Evolutionary conservation across 2,113 vertebrate genomes (phyloP).

Genomic region (Lagopus muta): DNA sequence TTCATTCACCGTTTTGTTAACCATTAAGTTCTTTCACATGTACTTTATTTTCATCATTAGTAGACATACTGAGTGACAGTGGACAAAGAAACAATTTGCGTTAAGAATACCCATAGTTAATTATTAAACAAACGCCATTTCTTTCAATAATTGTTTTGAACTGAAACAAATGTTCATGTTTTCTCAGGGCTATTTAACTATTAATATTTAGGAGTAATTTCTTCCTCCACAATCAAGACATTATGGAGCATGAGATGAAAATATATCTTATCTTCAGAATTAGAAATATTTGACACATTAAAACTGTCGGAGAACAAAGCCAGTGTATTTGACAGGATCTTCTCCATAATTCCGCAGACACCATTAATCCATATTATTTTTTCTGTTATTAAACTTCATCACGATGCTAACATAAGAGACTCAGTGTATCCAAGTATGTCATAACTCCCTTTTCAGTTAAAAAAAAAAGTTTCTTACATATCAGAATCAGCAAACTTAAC

Average conservation of each 20-base stretch:
- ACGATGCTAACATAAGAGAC: not conserved
- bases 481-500: not conserved
- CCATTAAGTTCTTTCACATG: accelerated
- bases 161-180: not conserved
- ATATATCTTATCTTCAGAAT: not conserved
- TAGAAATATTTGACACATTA: not conserved
- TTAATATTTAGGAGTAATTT: not conserved
- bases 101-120: not conserved
- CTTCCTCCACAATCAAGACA: not conserved
- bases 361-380: not conserved
- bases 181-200: not conserved
- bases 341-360: not conserved
- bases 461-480: not conserved
- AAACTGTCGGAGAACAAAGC: not conserved
- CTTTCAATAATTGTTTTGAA: not conserved
- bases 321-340: not conserved
- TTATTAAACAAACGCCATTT: not conserved
- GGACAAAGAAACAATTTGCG: not conserved
- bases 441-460: not conserved
- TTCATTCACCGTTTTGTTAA: not conserved
- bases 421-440: not conserved
- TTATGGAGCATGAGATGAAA: not conserved
- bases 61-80: not conserved
- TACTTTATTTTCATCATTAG: not conserved
- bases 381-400: not conserved